Evolutionary conservation across 2,888 invertebrate genomes (phyloP).

Genomic region (Yponomeuta evonymella): DNA sequence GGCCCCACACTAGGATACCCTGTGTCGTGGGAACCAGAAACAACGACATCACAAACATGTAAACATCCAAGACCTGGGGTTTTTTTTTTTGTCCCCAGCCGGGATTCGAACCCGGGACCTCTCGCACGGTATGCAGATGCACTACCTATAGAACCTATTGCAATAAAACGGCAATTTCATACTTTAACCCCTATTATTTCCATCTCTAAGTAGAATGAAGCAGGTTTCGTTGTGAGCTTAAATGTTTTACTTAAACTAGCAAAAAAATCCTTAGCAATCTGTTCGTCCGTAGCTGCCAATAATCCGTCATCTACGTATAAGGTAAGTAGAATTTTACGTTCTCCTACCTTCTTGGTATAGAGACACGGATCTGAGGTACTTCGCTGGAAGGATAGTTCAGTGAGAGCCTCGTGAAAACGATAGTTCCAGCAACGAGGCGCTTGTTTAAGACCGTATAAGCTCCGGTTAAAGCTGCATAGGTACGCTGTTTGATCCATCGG

Average conservation of each 20-base stretch:
- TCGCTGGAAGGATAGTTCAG: conserved; percentile 10
- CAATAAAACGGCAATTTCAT: too few relatives aligned
- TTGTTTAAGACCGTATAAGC: conserved; percentile 16
- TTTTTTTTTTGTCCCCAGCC: too few relatives aligned
- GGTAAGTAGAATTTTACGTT: conserved; percentile 1
- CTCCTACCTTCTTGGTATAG: conserved; percentile 2
- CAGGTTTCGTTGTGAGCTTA: not conserved
- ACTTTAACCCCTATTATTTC: too few relatives aligned
- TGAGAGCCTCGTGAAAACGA: not conserved
- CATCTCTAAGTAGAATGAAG: conserved; percentile 14
- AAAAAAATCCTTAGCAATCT: conserved; percentile 11
- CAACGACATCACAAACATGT: too few relatives aligned
- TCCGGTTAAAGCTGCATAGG: conserved; percentile 9
- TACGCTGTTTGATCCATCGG: conserved; percentile 14
- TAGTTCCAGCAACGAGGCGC: conserved; percentile 13
- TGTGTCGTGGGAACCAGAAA: too few relatives aligned
- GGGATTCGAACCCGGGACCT: too few relatives aligned
- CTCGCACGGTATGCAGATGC: too few relatives aligned
- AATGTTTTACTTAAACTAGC: conserved; percentile 5
- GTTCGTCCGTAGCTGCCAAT: conserved; percentile 13
- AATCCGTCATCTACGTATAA: conserved; percentile 18
- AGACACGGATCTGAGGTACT: conserved; percentile 13
- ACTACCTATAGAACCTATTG: too few relatives aligned
- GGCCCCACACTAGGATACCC: too few relatives aligned
- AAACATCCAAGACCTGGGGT: too few relatives aligned